Evolutionary conservation across 2,888 invertebrate species (phyloP), one percentile per base, ranked within the genome.

Genomic region (Allacma fusca): DNA sequence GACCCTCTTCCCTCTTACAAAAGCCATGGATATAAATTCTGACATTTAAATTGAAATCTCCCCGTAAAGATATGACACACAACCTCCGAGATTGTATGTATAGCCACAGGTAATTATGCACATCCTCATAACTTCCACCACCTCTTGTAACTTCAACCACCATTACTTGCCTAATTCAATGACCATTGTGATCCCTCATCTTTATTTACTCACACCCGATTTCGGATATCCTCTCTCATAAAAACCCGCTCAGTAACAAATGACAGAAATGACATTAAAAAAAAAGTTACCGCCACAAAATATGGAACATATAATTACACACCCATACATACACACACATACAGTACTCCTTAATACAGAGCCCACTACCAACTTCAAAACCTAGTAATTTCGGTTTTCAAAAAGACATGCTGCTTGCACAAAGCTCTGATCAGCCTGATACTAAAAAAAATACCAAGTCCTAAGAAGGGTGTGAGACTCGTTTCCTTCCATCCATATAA

Each of bases 221-320:
- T 72, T 72, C 72, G 72, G 72, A 72, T 72, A 72, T 72, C 72
- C 72, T 62, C 72, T 72, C 50, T 19, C 59, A 72, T 72, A 70
- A 70, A 70, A 23, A 16, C 44, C 23, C 23, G 24, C 50, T 12
- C 50, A 16, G n/a, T n/a, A 50, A 50, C 16, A 50, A 50, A 50
- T 16, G 50, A 50, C 2, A 9, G 16, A n/a, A 5, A 50, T n/a
- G 19, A 50, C 50, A 50, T 5, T 1, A 50, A n/a, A 19, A 50
- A 50, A 50, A 50, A 50, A 12, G 7, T 50, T 13, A 50, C 4
- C 34, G 50, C 50, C 50, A 16, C 19, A 50, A 50, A 50, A 50
- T 40, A 40, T 5, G 13, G 13, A 50, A 34, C 4, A 4, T 9
- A 34, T 34, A 7, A 7, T 34, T 34, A 34, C 4, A 34, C 34